A percentile compares a stretch with the other conserved stretches of the same genome.
Evolutionary conservation across 2,113 vertebrate genomes (phyloP).

Genomic region (Gasterosteus nipponicus): DNA sequence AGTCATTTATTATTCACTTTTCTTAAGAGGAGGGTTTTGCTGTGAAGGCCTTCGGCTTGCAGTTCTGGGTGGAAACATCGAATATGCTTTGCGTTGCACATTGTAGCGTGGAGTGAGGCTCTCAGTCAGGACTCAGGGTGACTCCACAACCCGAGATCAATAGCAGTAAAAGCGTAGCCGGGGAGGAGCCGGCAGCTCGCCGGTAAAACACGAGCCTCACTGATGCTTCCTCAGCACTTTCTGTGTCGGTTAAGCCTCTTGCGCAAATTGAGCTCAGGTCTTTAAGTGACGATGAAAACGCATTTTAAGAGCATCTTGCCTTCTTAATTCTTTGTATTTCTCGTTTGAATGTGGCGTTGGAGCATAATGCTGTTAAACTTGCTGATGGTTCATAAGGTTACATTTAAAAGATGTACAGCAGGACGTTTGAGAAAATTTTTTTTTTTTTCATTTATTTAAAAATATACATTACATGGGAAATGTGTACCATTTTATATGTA

Average conservation of each 20-base stretch:
- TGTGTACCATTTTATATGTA: too few relatives aligned
- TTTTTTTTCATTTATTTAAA: not conserved
- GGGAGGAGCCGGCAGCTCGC: slow-evolving; percentile 46
- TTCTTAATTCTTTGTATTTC: not conserved
- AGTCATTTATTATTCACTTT: slow-evolving; percentile 14
- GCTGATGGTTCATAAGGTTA: not conserved
- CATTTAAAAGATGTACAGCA: slow-evolving; percentile 1
- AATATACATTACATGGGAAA: too few relatives aligned
- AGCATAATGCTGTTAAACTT: not conserved
- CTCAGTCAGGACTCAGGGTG: slow-evolving; percentile 43
- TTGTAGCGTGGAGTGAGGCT: slow-evolving; percentile 9
- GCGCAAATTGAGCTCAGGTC: slow-evolving; percentile 9
- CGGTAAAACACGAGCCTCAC: slow-evolving; percentile 59
- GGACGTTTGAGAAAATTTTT: too few relatives aligned
- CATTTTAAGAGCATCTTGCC: not conserved
- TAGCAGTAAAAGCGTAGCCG: slow-evolving; percentile 64
- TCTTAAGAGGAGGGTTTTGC: slow-evolving; percentile 10
- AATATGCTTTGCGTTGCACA: not conserved
- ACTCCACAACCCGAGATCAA: slow-evolving; percentile 64
- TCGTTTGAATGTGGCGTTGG: not conserved
- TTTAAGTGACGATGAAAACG: slow-evolving; percentile 6
- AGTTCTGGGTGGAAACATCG: not conserved
- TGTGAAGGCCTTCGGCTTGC: not conserved
- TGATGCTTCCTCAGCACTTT: slow-evolving; percentile 71
- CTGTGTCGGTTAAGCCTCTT: slow-evolving; percentile 3